Conservation (phyloP, 2,888 invertebrate species). For the Melinaea marsaeus region DNA sequence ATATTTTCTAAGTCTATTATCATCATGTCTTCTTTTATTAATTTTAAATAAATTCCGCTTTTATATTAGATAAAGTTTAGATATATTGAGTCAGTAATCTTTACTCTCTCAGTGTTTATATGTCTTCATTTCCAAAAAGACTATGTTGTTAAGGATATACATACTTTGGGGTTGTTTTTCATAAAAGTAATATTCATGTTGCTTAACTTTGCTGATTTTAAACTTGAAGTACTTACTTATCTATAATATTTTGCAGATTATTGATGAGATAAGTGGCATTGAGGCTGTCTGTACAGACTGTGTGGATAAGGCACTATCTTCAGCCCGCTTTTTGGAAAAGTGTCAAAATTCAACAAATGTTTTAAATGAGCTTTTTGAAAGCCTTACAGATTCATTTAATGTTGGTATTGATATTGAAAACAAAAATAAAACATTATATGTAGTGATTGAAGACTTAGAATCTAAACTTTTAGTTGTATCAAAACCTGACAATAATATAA, state of each 20-base stretch:
- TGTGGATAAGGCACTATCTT: conserved; percentile 45
- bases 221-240: neutral
- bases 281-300: conserved; percentile 60
- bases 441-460: conserved; percentile 46
- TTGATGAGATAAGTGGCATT: conserved; percentile 52
- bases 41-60: too few relatives aligned
- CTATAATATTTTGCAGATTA: conserved; percentile 46
- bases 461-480: conserved; percentile 47
- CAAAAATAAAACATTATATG: conserved; percentile 46
- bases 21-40: too few relatives aligned
- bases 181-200: too few relatives aligned
- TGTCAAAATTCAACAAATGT: conserved; percentile 46
- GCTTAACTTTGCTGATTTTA: conserved; percentile 7
- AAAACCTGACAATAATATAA: conserved; percentile 31
- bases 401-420: conserved; percentile 37
- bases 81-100: too few relatives aligned
- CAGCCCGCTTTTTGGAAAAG: conserved; percentile 45
- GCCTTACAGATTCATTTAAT: conserved; percentile 43
- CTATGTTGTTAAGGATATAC: too few relatives aligned
- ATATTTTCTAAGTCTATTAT: too few relatives aligned
- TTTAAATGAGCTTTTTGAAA: conserved; percentile 50
- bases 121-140: too few relatives aligned
- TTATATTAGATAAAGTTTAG: too few relatives aligned
- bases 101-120: too few relatives aligned
- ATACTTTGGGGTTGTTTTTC: too few relatives aligned